Conservation (phyloP, 2,888 invertebrate species). For the Agriotes lineatus region DNA sequence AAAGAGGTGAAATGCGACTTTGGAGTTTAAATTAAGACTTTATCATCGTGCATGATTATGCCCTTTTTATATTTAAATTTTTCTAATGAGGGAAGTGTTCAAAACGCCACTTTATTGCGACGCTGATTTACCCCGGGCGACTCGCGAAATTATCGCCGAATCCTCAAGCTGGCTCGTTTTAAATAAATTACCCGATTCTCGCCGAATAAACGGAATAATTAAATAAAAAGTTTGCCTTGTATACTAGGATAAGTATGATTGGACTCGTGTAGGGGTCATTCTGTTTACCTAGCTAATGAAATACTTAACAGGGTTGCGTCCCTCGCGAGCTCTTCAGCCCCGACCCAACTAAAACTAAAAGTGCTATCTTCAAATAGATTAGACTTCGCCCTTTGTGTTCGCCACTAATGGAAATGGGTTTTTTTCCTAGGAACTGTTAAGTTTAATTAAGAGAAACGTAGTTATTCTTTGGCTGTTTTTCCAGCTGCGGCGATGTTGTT, state of each 20-base stretch:
- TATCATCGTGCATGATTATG: constrained; percentile 25
- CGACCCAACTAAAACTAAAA: constrained; percentile 34
- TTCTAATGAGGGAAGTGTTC: constrained; percentile 18
- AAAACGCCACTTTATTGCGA: constrained; percentile 5
- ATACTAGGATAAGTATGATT: constrained; percentile 28
- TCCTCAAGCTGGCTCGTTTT: too few relatives aligned
- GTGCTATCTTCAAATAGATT: constrained; percentile 37
- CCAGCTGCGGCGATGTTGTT: not conserved
- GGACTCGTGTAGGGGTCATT: constrained; percentile 34
- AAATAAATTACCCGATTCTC: too few relatives aligned
- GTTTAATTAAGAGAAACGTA: constrained; percentile 23
- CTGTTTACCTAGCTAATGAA: constrained; percentile 38
- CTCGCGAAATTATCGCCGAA: too few relatives aligned
- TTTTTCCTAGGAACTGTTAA: not conserved
- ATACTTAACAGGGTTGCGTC: constrained; percentile 40
- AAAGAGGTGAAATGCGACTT: constrained; percentile 43
- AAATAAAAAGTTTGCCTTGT: constrained; percentile 13
- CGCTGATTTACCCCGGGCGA: too few relatives aligned
- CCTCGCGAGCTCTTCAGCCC: constrained; percentile 38
- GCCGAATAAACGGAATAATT: constrained; percentile 5
- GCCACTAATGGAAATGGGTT: constrained; percentile 29
- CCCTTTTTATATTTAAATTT: constrained; percentile 34
- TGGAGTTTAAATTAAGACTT: constrained; percentile 47
- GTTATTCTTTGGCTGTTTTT: not conserved
- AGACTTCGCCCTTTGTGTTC: constrained; percentile 25